Conservation (phyloP, 2,888 invertebrate species). For the Heliconius aoede region DNA sequence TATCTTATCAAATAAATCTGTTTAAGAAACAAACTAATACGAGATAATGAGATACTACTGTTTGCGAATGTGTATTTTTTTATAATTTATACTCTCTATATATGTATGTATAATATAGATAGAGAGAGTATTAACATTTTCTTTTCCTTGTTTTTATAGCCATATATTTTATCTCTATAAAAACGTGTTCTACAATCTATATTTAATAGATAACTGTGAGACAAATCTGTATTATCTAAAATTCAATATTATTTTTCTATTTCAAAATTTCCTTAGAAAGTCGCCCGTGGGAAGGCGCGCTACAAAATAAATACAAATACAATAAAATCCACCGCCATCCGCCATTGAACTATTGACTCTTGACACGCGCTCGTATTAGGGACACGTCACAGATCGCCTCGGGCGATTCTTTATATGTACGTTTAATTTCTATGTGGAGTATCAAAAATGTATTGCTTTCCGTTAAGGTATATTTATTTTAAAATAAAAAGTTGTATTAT, state of each 20-base stretch:
- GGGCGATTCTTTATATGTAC: slow-evolving; percentile 4
- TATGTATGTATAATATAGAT: no score
- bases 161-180: not conserved
- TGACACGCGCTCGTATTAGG: slow-evolving; percentile 48
- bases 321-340: slow-evolving; percentile 58
- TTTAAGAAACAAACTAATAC: slow-evolving; percentile 68
- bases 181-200: not conserved
- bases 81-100: slow-evolving; percentile 8
- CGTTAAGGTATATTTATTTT: not conserved
- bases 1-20: slow-evolving; percentile 71
- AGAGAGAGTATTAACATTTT: not conserved
- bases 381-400: slow-evolving; percentile 30
- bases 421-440: not conserved
- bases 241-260: slow-evolving; percentile 14
- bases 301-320: slow-evolving; percentile 69
- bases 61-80: slow-evolving; percentile 44
- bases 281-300: slow-evolving; percentile 48
- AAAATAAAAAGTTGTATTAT: not conserved
- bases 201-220: not conserved
- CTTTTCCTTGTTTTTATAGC: not conserved
- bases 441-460: not conserved
- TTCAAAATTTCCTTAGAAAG: slow-evolving; percentile 41
- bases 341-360: slow-evolving; percentile 68
- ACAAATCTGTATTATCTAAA: not conserved
- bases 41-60: slow-evolving; percentile 60